A percentile compares a stretch with the other conserved stretches of the same genome.
phyloP scores from a whole-genome alignment of 2,797 vertebrate species.

The Pipistrellus pipistrellus region DNA sequence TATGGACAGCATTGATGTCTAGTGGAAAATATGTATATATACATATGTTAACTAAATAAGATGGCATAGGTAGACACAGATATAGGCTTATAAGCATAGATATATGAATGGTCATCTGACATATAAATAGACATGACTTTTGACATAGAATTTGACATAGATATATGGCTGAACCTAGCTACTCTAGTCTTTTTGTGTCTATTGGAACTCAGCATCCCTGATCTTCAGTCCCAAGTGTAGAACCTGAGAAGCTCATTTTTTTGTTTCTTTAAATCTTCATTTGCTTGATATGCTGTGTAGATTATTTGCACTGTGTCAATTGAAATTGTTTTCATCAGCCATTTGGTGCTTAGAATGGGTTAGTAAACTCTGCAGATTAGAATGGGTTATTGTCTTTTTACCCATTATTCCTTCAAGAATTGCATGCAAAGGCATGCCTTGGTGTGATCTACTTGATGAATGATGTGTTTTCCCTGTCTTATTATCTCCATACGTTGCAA shows the following conservation, averaged over 20 bases:
- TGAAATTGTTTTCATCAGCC: conserved; percentile 66
- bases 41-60: neutral
- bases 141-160: neutral
- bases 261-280: neutral
- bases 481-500: conserved; percentile 82
- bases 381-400: conserved; percentile 82
- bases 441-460: conserved; percentile 78
- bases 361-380: conserved; percentile 43
- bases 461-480: conserved; percentile 77
- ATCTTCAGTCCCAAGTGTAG: neutral
- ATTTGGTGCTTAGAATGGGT: conserved; percentile 56
- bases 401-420: conserved; percentile 75
- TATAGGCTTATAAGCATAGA: neutral
- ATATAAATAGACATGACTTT: neutral
- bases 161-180: neutral
- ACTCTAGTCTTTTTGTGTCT: neutral
- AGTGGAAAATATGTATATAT: neutral
- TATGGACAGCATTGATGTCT: neutral
- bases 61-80: neutral
- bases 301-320: conserved; percentile 51
- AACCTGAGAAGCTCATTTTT: neutral
- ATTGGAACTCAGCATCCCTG: fast-evolving
- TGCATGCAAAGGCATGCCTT: conserved; percentile 55
- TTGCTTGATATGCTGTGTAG: neutral
- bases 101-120: neutral